Evolutionary conservation across 2,797 vertebrate genomes (phyloP), one percentile per base, ranked within the genome.

Genomic region (Zalophus californianus): DNA sequence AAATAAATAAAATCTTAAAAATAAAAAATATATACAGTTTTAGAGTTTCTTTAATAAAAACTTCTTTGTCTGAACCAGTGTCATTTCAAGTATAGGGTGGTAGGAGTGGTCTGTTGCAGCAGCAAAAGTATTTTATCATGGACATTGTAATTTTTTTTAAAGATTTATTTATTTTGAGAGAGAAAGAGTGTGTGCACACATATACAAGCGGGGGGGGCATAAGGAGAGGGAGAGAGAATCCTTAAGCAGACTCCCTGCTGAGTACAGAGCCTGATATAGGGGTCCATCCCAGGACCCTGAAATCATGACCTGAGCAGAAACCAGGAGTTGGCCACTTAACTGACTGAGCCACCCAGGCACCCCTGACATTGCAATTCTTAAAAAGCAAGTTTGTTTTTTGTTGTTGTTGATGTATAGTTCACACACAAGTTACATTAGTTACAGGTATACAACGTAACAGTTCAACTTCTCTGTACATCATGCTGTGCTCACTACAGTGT

Each of bases 41-140:
- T 79, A 56, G 23, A 58, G 15, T 82, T 62, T 93, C 80, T 68
- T 72, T 80, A 83, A 23, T 94, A 75, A 96, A 94, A 7, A 32
- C 58, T 83, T 68, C 44, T 88, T 83, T 78, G 35, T 41, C 18
- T 84, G 77, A 84, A 88, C 27, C 32, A 52, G 21, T 72, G 23
- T 25, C 18, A 16, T 84, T 38, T 35, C 12, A 91, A 70, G 35
- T 66, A 20, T 16, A 89, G 58, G 29, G 21, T 44, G 20, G 5
- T 83, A 20, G 29, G 18, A 78, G 14, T 64, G 18, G 64, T 56
- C 20, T 56, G 1, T 68, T 21, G 18, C 5, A 4, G 20, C 11
- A 64, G 41, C 52, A 56, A 72, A 60, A 72, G 12, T 94, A 62
- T 75, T 91, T 91, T 73, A 9, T n/a, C 72, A 56, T 25, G 56